Conservation (phyloP, 2,797 vertebrate genomes). For the Alectoris magna region DNA sequence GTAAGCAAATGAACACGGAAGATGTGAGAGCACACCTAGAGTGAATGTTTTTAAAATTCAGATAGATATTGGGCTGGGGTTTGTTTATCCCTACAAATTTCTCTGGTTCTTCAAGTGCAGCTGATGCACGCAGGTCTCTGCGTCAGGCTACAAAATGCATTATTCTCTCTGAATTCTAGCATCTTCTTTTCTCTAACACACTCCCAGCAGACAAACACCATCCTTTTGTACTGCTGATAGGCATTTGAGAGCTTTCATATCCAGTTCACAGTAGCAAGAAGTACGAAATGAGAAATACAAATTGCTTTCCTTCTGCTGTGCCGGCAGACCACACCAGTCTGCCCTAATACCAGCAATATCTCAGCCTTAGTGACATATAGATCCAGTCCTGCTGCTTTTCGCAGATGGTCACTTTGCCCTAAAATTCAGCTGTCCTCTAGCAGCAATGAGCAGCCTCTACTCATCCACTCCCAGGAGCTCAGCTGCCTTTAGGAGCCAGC, state of each 20-base stretch:
- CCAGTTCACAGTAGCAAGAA: not conserved
- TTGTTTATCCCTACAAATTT: not conserved
- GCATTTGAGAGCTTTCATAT: constrained; percentile 6
- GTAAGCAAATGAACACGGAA: not conserved
- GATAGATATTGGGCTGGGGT: not conserved
- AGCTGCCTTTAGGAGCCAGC: not conserved
- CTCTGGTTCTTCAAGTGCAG: not conserved
- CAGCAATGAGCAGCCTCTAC: not conserved
- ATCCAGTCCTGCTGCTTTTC: not conserved
- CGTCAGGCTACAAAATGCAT: not conserved
- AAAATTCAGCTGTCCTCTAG: not conserved
- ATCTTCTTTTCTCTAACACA: not conserved
- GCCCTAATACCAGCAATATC: not conserved
- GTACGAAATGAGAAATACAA: constrained; percentile 32
- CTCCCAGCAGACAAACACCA: constrained; percentile 11
- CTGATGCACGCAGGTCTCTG: not conserved
- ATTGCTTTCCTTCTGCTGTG: not conserved
- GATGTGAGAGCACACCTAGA: not conserved
- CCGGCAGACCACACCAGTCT: not conserved
- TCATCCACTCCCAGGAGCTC: not conserved
- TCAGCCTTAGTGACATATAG: not conserved
- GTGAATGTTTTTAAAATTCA: not conserved
- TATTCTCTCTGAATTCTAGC: not conserved
- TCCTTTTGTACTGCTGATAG: not conserved
- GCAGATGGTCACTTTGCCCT: not conserved